Evolutionary conservation across 2,888 invertebrate species (phyloP).

Genomic region (Lepidochrysops patricia): DNA sequence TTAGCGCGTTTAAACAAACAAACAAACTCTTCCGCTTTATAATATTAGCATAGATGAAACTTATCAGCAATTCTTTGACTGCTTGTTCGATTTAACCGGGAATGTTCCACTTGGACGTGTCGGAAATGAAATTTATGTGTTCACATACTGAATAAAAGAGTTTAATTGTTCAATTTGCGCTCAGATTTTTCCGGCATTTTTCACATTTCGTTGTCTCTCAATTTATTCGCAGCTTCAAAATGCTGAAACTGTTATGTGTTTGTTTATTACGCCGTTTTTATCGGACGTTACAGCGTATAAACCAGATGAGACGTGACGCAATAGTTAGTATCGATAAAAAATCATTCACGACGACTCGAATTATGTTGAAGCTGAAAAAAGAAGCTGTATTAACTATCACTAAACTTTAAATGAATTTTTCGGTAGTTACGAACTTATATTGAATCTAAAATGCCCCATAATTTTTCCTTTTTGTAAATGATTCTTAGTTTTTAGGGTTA

Average conservation of each 20-base stretch:
- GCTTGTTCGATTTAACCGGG: not conserved
- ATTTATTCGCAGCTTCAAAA: conserved; percentile 11
- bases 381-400: conserved; percentile 3
- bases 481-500: too few species aligned
- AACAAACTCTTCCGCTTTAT: too few species aligned
- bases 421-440: not conserved
- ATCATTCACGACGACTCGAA: conserved; percentile 14
- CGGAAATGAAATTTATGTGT: conserved; percentile 4
- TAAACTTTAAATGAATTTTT: not conserved
- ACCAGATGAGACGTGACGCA: conserved; percentile 19
- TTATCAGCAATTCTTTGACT: not conserved
- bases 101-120: not conserved
- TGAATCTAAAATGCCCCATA: not conserved
- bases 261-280: conserved; percentile 22
- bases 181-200: conserved; percentile 8
- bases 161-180: conserved; percentile 11
- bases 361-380: conserved; percentile 17
- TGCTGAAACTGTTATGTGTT: conserved; percentile 21
- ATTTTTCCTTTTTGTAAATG: too few species aligned
- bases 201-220: conserved; percentile 11
- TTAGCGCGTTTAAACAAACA: too few species aligned
- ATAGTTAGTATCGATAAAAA: conserved; percentile 18
- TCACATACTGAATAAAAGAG: conserved; percentile 6
- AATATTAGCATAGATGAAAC: not conserved
- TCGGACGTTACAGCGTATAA: conserved; percentile 20